Base-by-base conservation (phyloP, 2,113 vertebrate genomes). In the Promerops cafer region DNA sequence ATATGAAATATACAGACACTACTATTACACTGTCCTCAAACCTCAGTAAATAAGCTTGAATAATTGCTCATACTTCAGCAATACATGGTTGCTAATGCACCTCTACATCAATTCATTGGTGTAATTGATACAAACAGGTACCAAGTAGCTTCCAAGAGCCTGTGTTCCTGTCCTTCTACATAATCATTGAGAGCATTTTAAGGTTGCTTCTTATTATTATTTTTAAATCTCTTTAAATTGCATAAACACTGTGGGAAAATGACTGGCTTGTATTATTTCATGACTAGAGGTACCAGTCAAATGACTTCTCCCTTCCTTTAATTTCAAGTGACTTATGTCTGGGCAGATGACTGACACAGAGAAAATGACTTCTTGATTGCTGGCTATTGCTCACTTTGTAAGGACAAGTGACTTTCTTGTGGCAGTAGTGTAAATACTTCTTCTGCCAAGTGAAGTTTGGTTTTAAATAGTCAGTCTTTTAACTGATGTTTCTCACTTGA, bases 41-140 rank as follows among this genome's bases (percentile, higher is more conserved):
- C 74, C 75, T 96, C 90, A 93, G 93, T 97, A 98, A 98, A 98
- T 97, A 95, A 96, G 83, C 94, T 97, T 97, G 96, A 98, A 96
- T 95, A 97, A 97, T 97, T 97, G 94, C 83, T 92, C 66, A 68
- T 89, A 69, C 87, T 97, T 97, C 94, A 97, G 82, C 77, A 92
- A 83, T 84, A 71, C 87, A 87, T 79, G 88, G 81, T 83, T 77
- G 28, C 76, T 95, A 94, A 93, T 70, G 79, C 63, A 93, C 72
- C 54, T 93, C 71, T 45, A 26, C 59, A 93, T 95, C 50, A 96
- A 50, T 96, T 96, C 77, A 79, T 83, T 92, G 78, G 60, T 87
- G 87, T 60, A 93, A 64, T 44, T 88, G 87, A 79, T 94, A 87
- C 59, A 90, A 87, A 82, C 17, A 40, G 60, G 40, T 49, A 61